Conservation (phyloP, 2,113 vertebrate species). For the Aegithalos caudatus region DNA sequence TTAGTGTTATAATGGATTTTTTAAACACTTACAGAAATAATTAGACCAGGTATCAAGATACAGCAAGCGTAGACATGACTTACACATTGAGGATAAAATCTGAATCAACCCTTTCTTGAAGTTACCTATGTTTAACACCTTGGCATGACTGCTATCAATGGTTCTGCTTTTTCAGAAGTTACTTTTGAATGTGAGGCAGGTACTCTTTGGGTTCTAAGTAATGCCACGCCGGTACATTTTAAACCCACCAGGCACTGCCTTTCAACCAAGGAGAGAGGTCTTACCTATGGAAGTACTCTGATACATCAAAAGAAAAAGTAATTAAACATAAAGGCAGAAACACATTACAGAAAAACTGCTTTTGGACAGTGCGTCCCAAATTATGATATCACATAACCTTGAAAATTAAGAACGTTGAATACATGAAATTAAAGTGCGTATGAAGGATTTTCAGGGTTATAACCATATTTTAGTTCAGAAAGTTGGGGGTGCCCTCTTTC, state of each 20-base stretch:
- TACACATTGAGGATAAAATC: background rate
- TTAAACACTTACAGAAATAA: constrained; percentile 20
- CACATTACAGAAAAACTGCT: background rate
- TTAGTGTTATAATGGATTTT: constrained; percentile 19
- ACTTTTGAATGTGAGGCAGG: background rate
- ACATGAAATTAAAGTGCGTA: background rate
- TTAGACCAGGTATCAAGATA: background rate
- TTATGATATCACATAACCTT: background rate
- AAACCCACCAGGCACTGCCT: background rate
- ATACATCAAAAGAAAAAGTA: background rate
- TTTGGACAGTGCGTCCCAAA: background rate
- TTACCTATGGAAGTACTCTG: background rate
- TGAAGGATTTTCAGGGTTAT: background rate
- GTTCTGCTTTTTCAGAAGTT: background rate
- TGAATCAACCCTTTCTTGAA: background rate
- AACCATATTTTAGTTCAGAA: background rate
- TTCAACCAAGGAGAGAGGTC: background rate
- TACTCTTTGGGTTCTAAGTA: background rate
- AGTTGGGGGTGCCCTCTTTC: fast-evolving
- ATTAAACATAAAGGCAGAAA: background rate
- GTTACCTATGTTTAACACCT: background rate
- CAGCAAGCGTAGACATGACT: background rate
- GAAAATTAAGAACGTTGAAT: background rate
- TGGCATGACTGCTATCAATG: background rate
- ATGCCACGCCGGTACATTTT: background rate